Percentiles rank a stretch among this genome's conserved stretches.
These are phyloP conservation scores for Trachemys scripta DNA, from an alignment of 2,113 vertebrate species.

Conservation along the genomic window DNA sequence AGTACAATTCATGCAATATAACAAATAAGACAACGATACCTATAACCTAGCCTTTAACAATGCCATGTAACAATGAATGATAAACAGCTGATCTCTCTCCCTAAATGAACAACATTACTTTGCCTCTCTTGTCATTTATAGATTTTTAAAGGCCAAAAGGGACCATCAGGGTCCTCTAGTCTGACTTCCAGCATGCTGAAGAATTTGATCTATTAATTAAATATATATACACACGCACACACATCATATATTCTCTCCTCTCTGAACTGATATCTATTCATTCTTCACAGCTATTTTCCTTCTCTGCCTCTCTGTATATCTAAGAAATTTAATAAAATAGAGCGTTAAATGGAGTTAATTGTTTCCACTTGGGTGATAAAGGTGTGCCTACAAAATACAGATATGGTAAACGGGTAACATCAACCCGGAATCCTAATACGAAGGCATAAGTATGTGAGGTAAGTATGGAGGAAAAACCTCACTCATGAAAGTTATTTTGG, in stretches of 20 bases:
- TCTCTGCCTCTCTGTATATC: neutral
- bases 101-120: neutral
- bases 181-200: neutral
- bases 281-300: neutral
- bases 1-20: neutral
- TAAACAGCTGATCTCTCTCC: too few relatives aligned
- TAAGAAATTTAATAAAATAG: neutral
- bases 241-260: neutral
- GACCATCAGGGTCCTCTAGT: neutral
- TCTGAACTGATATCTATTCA: neutral
- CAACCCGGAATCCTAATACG: neutral
- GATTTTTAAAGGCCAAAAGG: neutral
- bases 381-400: neutral
- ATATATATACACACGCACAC: too few relatives aligned
- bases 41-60: neutral
- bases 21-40: neutral
- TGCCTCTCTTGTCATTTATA: neutral
- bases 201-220: neutral
- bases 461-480: neutral
- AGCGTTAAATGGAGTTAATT: neutral
- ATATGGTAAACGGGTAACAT: neutral
- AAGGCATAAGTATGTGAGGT: neutral
- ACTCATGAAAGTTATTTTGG: neutral
- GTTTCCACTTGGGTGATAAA: neutral
- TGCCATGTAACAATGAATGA: too few relatives aligned